Conservation (phyloP, 2,113 vertebrate species). For the Ursus arctos region DNA sequence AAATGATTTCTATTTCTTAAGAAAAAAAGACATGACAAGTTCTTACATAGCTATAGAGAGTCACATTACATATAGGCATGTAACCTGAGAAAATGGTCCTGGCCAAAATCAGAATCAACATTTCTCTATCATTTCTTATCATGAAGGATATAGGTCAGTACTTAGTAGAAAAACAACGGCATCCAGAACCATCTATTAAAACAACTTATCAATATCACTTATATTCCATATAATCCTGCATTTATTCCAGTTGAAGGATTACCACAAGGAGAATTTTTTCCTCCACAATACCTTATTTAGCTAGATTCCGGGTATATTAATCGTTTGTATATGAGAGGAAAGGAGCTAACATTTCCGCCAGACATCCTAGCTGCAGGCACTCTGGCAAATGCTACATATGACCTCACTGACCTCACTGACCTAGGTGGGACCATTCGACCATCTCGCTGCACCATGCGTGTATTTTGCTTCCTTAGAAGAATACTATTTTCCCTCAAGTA, state of each 20-base stretch:
- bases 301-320: not conserved
- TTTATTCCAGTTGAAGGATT: not conserved
- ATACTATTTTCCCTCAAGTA: not conserved
- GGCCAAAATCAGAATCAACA: not conserved
- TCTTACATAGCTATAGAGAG: not conserved
- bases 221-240: not conserved
- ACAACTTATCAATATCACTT: not conserved
- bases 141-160: not conserved
- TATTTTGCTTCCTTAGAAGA: not conserved
- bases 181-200: not conserved
- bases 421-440: fast-evolving
- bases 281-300: not conserved
- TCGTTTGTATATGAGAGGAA: not conserved
- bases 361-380: not conserved
- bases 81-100: not conserved
- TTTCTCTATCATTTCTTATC: not conserved
- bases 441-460: too few relatives aligned
- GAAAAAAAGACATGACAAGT: not conserved
- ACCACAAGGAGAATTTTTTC: not conserved
- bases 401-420: not conserved
- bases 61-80: not conserved
- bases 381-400: fast-evolving
- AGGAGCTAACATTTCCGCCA: not conserved
- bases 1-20: not conserved
- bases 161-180: not conserved